These are phyloP conservation scores for Melanostoma scalare DNA, from an alignment of 2,888 invertebrate genomes.

Conservation along the genomic window DNA sequence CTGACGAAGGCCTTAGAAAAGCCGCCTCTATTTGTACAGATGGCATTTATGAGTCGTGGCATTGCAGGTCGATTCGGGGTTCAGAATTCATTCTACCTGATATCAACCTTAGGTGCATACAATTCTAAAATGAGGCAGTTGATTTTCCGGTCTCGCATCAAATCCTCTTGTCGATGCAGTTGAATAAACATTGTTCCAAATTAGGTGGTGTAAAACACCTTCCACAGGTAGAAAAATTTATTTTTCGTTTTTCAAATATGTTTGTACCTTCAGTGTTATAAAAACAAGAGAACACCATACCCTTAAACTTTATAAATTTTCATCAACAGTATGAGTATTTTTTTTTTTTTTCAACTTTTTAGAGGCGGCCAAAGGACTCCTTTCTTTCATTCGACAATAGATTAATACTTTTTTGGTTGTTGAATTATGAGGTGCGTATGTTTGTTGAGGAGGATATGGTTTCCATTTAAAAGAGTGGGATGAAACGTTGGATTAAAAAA, in stretches of 20 bases:
- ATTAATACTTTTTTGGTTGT: conserved; percentile 13
- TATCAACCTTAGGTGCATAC: neutral
- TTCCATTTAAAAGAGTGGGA: conserved; percentile 21
- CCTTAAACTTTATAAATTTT: conserved; percentile 16
- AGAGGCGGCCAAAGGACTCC: conserved; percentile 9
- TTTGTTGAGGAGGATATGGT: conserved; percentile 16
- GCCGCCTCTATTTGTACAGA: conserved; percentile 41
- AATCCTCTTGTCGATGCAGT: conserved; percentile 39
- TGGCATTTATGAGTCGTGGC: neutral
- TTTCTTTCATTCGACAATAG: conserved; percentile 12
- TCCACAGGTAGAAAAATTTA: neutral
- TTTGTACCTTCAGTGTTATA: neutral
- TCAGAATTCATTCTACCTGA: conserved; percentile 40
- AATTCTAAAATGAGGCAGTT: conserved; percentile 34
- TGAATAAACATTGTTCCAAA: conserved; percentile 49
- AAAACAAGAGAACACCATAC: neutral
- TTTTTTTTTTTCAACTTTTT: neutral
- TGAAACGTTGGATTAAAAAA: conserved; percentile 25
- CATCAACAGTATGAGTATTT: conserved; percentile 10
- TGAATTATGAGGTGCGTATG: conserved; percentile 1
- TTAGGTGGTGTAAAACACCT: conserved; percentile 29
- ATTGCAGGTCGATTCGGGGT: neutral
- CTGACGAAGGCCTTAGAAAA: conserved; percentile 23
- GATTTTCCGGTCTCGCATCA: conserved; percentile 1
- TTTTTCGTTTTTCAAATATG: conserved; percentile 1